phyloP scores from a whole-genome alignment of 2,888 invertebrate genomes.

The Rhabditoides inermis region DNA sequence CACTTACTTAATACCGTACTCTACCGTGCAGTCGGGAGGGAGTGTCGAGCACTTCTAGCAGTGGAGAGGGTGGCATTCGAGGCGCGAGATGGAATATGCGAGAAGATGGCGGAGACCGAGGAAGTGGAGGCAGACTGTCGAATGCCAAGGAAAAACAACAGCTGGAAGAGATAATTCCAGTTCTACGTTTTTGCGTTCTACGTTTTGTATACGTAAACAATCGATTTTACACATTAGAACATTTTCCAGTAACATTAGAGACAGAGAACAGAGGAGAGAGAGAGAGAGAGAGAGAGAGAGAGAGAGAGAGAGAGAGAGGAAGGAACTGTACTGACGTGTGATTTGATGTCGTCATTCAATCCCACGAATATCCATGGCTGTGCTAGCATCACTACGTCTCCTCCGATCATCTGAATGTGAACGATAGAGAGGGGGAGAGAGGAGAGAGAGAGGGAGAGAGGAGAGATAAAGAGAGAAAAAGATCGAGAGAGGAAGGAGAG shows the following conservation, averaged over 20 bases:
- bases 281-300: constrained; percentile 6
- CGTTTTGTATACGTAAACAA: too few relatives aligned
- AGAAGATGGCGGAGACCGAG: too few relatives aligned
- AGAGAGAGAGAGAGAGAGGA: constrained; percentile 1
- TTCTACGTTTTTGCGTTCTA: too few relatives aligned
- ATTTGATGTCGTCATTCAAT: too few relatives aligned
- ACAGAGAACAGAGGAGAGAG: constrained; percentile 5
- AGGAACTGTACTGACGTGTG: too few relatives aligned
- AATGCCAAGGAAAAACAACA: neutral
- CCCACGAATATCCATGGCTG: constrained; percentile 10
- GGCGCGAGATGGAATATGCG: too few relatives aligned
- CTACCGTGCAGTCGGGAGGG: too few relatives aligned
- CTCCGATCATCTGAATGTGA: constrained; percentile 8
- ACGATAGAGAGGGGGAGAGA: neutral
- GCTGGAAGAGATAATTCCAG: too few relatives aligned
- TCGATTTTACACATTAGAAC: too few relatives aligned
- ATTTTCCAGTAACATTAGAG: too few relatives aligned
- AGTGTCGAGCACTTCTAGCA: neutral
- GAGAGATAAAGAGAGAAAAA: neutral
- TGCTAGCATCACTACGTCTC: constrained; percentile 7
- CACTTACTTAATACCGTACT: too few relatives aligned
- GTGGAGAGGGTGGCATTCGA: neutral
- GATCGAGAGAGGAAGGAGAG: constrained; percentile 3
- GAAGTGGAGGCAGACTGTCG: constrained; percentile 3
- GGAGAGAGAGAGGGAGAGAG: neutral